phyloP scores from a whole-genome alignment of 2,113 vertebrate species.

The Hemichromis elongatus region DNA sequence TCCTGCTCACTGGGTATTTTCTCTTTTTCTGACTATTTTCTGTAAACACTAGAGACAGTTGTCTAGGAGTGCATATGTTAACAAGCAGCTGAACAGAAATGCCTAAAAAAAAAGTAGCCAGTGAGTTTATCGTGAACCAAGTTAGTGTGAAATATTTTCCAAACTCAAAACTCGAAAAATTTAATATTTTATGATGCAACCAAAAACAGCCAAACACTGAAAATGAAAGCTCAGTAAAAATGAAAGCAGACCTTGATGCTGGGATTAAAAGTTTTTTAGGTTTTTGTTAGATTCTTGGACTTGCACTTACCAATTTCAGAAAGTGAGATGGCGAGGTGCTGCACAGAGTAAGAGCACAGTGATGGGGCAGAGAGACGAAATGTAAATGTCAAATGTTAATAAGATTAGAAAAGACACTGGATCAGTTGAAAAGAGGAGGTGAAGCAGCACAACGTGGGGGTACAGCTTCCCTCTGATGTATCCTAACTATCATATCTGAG shows the following conservation, averaged over 20 bases:
- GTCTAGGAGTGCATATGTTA: not conserved
- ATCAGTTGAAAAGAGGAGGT: slow-evolving; percentile 38
- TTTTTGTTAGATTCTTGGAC: not conserved
- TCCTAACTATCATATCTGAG: slow-evolving; percentile 40
- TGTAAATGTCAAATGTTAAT: slow-evolving; percentile 58
- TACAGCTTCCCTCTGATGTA: slow-evolving; percentile 43
- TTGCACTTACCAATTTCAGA: not conserved
- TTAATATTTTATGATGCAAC: not conserved
- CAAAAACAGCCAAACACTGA: not conserved
- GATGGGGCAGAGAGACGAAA: slow-evolving; percentile 9
- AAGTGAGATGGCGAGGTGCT: not conserved
- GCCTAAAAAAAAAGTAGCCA: not conserved
- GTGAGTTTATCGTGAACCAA: not conserved
- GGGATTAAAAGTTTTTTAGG: not conserved
- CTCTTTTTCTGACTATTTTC: too few species aligned
- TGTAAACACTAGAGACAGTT: too few species aligned
- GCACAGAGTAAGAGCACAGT: not conserved
- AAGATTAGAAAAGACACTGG: slow-evolving; percentile 40
- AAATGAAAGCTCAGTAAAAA: not conserved
- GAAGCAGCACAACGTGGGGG: slow-evolving; percentile 25
- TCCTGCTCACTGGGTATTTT: too few species aligned
- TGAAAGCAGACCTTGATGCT: not conserved
- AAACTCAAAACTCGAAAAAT: not conserved
- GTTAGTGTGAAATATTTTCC: not conserved
- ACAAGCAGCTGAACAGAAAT: not conserved